Percentiles rank a stretch among this genome's conserved stretches.
phyloP scores from a whole-genome alignment of 2,113 vertebrate genomes.

The Sphaerodactylus townsendi region DNA sequence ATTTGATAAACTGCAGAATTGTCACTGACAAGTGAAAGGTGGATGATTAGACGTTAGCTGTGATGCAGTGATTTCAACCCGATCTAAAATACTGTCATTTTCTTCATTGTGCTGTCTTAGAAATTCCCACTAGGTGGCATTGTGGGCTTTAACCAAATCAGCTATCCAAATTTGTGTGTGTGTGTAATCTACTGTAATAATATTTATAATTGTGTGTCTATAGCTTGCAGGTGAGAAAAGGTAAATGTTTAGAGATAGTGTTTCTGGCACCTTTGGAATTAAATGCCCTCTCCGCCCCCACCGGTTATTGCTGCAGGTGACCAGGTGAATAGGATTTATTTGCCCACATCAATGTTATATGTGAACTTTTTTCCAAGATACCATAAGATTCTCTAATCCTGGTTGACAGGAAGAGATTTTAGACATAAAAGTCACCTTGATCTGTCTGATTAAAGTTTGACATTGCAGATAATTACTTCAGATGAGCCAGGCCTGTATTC shows the following conservation, averaged over 20 bases:
- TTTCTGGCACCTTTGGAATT: neutral
- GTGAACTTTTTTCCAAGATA: neutral
- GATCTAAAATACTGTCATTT: neutral
- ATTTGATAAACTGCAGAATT: neutral
- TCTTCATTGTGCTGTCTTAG: neutral
- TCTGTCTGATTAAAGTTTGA: neutral
- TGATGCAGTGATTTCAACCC: neutral
- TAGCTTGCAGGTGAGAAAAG: neutral
- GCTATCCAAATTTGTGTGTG: neutral
- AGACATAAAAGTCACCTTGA: neutral
- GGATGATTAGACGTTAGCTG: neutral
- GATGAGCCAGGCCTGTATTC: neutral
- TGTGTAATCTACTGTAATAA: neutral
- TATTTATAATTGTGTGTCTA: neutral
- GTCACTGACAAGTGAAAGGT: neutral
- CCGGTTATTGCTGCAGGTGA: neutral
- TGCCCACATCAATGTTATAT: neutral
- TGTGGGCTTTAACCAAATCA: neutral
- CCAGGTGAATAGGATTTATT: neutral
- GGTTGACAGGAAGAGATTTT: neutral
- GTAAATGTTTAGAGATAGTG: neutral
- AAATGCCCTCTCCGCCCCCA: neutral
- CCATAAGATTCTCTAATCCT: neutral
- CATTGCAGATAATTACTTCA: neutral
- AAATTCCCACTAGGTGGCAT: neutral